Percentiles rank a stretch among this genome's conserved stretches.
Conservation (phyloP, 2,797 vertebrate species). For the Micropoecilia bifurca region DNA sequence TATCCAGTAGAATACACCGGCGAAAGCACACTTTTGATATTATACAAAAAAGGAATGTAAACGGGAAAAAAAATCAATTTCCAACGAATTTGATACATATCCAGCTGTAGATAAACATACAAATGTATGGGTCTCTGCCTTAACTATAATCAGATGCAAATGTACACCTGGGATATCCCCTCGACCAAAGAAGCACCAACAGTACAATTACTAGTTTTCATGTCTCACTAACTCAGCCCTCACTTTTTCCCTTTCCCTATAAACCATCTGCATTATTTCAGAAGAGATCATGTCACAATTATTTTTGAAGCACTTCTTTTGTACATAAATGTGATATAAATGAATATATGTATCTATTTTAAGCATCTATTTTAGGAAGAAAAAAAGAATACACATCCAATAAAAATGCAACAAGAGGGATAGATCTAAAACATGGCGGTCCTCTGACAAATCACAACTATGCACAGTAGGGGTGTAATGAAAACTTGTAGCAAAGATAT, state of each 20-base stretch:
- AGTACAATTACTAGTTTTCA: slow-evolving; percentile 76
- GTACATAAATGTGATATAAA: slow-evolving; percentile 83
- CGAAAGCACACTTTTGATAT: slow-evolving; percentile 54
- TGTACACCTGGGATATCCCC: slow-evolving; percentile 72
- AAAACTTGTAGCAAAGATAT: not conserved
- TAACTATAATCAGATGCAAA: slow-evolving; percentile 76
- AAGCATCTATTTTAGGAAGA: slow-evolving; percentile 83
- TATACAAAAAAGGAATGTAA: slow-evolving; percentile 64
- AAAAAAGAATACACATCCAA: slow-evolving; percentile 77
- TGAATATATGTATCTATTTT: slow-evolving; percentile 82
- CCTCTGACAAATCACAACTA: slow-evolving; percentile 63
- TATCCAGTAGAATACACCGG: slow-evolving; percentile 35
- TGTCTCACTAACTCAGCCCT: slow-evolving; percentile 72
- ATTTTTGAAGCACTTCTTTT: slow-evolving; percentile 84
- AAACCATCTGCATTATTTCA: slow-evolving; percentile 56
- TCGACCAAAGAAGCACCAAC: slow-evolving; percentile 84
- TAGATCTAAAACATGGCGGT: slow-evolving; percentile 60
- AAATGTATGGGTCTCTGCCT: slow-evolving; percentile 72
- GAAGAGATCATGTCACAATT: slow-evolving; percentile 67
- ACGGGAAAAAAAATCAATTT: slow-evolving; percentile 23
- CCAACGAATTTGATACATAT: slow-evolving; percentile 67
- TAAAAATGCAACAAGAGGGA: slow-evolving; percentile 51
- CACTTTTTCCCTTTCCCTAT: slow-evolving; percentile 42
- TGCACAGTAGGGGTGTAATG: slow-evolving; percentile 60
- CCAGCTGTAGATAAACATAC: slow-evolving; percentile 66